These are phyloP conservation scores for Adelognathus sp. DNA, from an alignment of 2,888 invertebrate species.

Conservation along the genomic window DNA sequence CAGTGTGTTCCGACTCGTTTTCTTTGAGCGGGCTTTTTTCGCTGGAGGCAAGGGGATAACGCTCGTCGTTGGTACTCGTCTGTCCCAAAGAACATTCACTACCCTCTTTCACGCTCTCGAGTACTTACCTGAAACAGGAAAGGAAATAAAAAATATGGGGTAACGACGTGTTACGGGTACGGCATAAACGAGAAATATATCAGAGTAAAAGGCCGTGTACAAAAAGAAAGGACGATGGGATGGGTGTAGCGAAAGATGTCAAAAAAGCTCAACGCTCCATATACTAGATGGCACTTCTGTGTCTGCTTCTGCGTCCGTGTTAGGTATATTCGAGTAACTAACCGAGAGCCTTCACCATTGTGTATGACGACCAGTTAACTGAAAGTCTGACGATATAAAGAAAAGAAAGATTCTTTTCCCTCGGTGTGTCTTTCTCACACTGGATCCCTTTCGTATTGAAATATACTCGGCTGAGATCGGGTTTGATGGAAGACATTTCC, in stretches of 20 bases:
- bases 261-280: conserved; percentile 11
- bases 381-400: conserved; percentile 36
- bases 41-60: conserved; percentile 16
- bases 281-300: conserved; percentile 10
- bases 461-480: conserved; percentile 52
- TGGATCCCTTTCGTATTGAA: conserved; percentile 67
- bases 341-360: neutral
- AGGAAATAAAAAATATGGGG: conserved; percentile 37
- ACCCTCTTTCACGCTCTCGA: conserved; percentile 25
- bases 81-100: conserved; percentile 4
- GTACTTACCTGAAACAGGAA: conserved; percentile 69
- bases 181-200: conserved; percentile 53
- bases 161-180: conserved; percentile 19
- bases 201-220: conserved; percentile 44
- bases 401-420: conserved; percentile 30
- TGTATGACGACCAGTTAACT: conserved; percentile 41
- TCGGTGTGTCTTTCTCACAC: conserved; percentile 41
- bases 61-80: conserved; percentile 14
- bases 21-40: conserved; percentile 56
- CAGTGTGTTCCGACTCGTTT: conserved; percentile 19
- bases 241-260: conserved; percentile 19
- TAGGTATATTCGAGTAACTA: conserved; percentile 22
- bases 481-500: conserved; percentile 67
- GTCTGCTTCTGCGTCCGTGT: conserved; percentile 27
- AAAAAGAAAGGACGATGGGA: conserved; percentile 27